These are phyloP conservation scores for Cartodere bifasciata DNA, from an alignment of 2,888 invertebrate genomes.

Conservation along the genomic window DNA sequence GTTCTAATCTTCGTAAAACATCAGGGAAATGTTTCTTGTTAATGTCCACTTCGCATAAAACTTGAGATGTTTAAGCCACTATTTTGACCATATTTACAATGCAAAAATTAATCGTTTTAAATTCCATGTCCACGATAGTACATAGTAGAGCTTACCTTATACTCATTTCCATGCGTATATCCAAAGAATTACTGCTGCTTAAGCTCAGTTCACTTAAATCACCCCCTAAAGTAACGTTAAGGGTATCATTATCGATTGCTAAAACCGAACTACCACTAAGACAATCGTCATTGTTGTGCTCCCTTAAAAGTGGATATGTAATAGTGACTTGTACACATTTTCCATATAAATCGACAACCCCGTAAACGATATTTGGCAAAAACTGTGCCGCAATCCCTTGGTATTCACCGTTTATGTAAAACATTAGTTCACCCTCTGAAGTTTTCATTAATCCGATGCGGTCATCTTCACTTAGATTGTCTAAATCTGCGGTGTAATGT, in stretches of 20 bases:
- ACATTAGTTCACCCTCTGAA: conserved; percentile 69
- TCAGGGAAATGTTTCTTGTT: too few relatives aligned
- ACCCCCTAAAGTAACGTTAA: conserved; percentile 34
- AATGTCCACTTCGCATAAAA: too few relatives aligned
- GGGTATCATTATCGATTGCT: conserved; percentile 34
- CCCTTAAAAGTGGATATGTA: conserved; percentile 33
- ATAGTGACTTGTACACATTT: conserved; percentile 69
- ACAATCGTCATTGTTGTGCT: conserved; percentile 37
- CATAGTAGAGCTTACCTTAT: too few relatives aligned
- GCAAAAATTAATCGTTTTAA: too few relatives aligned
- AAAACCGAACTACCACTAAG: conserved; percentile 35
- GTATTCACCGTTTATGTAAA: conserved; percentile 79
- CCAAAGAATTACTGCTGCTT: conserved; percentile 35
- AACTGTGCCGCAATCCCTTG: conserved; percentile 77
- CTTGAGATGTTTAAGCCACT: too few relatives aligned
- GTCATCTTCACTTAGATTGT: conserved; percentile 70
- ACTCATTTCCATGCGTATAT: conserved; percentile 36
- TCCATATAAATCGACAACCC: conserved; percentile 70
- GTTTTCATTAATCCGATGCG: conserved; percentile 76
- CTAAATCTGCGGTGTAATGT: conserved; percentile 75
- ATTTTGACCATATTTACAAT: too few relatives aligned
- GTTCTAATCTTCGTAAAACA: too few relatives aligned
- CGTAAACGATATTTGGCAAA: conserved; percentile 62
- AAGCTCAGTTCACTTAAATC: conserved; percentile 35
- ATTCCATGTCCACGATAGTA: too few relatives aligned